Evolutionary conservation across 2,113 vertebrate species (phyloP).

Genomic region (Erinaceus europaeus): DNA sequence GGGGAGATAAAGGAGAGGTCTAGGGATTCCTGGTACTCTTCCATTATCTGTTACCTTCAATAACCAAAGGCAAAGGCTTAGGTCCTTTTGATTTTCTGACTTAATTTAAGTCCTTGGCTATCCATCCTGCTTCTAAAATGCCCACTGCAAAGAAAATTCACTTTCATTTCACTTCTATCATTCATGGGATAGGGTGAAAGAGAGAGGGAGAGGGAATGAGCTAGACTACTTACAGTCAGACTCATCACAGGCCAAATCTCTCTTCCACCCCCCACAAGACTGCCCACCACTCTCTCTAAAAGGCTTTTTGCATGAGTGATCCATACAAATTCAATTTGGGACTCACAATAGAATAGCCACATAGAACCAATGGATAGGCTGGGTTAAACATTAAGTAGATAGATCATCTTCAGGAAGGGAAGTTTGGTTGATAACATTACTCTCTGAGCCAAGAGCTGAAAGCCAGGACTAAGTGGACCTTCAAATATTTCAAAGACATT

Average conservation of each 20-base stretch:
- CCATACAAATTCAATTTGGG: constrained; percentile 72
- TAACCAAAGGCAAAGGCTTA: background rate
- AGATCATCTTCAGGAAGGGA: constrained; percentile 26
- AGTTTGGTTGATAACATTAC: constrained; percentile 47
- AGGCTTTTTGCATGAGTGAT: constrained; percentile 66
- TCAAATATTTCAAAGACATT: background rate
- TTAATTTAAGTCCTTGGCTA: background rate
- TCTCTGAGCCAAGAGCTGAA: constrained; percentile 30
- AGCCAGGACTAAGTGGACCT: background rate
- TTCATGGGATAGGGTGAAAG: background rate
- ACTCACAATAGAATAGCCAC: constrained; percentile 46
- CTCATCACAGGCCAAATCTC: background rate
- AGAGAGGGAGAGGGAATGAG: background rate
- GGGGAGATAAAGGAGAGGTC: background rate
- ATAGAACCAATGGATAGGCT: constrained; percentile 34
- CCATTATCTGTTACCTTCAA: background rate
- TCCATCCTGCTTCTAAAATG: constrained; percentile 3
- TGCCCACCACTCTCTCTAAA: constrained; percentile 64
- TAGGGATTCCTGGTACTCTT: background rate
- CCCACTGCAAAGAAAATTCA: background rate
- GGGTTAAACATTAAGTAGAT: constrained; percentile 46
- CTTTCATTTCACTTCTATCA: constrained; percentile 26
- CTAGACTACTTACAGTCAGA: constrained; percentile 39
- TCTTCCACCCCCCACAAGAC: background rate
- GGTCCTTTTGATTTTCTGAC: background rate